Evolutionary conservation across 2,113 vertebrate species (phyloP).

Genomic region (Oncorhynchus kisutch): DNA sequence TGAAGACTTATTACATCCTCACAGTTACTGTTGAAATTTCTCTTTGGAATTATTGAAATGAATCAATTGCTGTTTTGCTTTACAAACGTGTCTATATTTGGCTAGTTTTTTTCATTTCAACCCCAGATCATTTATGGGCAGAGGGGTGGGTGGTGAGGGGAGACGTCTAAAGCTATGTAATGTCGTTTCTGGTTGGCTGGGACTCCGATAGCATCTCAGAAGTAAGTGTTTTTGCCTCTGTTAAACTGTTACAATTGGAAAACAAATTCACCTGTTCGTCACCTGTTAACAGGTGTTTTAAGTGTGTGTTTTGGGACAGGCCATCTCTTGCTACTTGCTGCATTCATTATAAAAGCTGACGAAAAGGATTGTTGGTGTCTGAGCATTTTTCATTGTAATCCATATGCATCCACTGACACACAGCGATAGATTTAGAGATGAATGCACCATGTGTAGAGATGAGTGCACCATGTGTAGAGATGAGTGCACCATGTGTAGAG

Average conservation of each 20-base stretch:
- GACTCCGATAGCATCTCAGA: slow-evolving; percentile 10
- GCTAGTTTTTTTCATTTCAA: slow-evolving; percentile 37
- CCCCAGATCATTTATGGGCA: slow-evolving; percentile 29
- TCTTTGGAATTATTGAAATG: not conserved
- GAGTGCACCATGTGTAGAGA: not conserved
- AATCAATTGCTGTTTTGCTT: slow-evolving; percentile 37
- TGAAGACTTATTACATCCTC: not conserved
- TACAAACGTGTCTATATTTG: slow-evolving; percentile 19
- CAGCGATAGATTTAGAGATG: too few relatives aligned
- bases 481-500: too few relatives aligned
- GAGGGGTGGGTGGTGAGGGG: not conserved
- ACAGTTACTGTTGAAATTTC: not conserved
- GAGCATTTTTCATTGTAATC: not conserved
- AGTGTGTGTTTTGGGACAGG: not conserved
- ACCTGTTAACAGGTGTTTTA: not conserved
- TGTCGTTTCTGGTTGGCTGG: slow-evolving; percentile 52
- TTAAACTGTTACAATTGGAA: slow-evolving; percentile 28
- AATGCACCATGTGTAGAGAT: not conserved
- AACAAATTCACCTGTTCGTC: not conserved
- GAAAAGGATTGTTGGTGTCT: not conserved
- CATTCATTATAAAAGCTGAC: too few relatives aligned
- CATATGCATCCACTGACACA: too few relatives aligned
- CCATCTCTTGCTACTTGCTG: not conserved
- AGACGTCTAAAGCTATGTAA: slow-evolving; percentile 30
- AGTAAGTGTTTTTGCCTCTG: slow-evolving; percentile 33